Conservation (phyloP, 2,797 vertebrate species). For the Stomatorhinus walkeri region DNA sequence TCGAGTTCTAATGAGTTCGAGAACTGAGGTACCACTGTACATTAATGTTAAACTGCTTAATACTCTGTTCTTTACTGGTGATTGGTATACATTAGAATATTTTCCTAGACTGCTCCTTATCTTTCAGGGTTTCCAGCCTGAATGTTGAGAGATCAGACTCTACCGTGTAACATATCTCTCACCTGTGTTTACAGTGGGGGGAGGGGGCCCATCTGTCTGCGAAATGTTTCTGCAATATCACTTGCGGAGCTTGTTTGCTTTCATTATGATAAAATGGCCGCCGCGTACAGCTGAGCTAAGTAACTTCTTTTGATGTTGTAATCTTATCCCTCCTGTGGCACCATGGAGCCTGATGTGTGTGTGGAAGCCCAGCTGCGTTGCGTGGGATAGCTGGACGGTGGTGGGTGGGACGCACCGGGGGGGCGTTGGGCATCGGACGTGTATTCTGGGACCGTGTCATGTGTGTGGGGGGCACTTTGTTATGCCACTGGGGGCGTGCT, state of each 20-base stretch:
- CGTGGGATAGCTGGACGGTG: slow-evolving; percentile 22
- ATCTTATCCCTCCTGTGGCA: slow-evolving; percentile 27
- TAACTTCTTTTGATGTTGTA: slow-evolving; percentile 26
- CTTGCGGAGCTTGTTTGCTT: slow-evolving; percentile 22
- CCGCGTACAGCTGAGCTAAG: slow-evolving; percentile 17
- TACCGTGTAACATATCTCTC: not conserved
- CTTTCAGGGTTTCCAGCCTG: not conserved
- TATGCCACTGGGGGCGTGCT: not conserved
- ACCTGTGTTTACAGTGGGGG: not conserved
- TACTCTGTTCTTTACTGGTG: not conserved
- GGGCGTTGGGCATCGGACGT: not conserved
- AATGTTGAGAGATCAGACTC: not conserved
- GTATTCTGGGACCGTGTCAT: not conserved
- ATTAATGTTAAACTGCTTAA: not conserved
- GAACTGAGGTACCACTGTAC: too few relatives aligned
- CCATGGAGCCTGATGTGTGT: slow-evolving; percentile 31
- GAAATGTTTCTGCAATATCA: not conserved
- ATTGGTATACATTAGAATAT: not conserved
- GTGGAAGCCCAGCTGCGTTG: slow-evolving; percentile 42
- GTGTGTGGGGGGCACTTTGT: not conserved
- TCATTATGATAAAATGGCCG: not conserved
- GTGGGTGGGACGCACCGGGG: not conserved
- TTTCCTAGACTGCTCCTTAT: not conserved
- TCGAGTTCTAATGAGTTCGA: too few relatives aligned
- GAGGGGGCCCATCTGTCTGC: not conserved